Conservation (phyloP, 2,113 vertebrate species). For the Dasyornis broadbenti region DNA sequence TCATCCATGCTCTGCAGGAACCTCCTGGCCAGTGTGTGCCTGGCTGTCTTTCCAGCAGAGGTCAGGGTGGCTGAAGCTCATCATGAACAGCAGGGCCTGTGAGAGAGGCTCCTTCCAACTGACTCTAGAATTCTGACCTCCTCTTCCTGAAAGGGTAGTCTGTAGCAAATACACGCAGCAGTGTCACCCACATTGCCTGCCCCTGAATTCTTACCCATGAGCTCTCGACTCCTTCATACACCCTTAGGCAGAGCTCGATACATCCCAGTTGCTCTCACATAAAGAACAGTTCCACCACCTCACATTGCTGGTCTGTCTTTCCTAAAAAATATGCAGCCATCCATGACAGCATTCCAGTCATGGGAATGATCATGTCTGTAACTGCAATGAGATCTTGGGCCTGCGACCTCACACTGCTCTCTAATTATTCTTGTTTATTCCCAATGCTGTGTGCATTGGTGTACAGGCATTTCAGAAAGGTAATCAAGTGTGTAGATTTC, state of each 20-base stretch:
- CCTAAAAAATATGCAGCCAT: neutral
- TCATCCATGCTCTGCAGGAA: neutral
- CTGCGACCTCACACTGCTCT: accelerated
- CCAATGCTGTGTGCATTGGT: accelerated
- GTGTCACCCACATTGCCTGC: accelerated
- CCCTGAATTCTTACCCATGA: neutral
- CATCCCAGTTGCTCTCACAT: neutral
- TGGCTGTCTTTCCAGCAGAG: neutral
- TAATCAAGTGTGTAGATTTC: neutral
- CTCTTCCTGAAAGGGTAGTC: neutral
- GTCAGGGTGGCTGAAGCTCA: neutral
- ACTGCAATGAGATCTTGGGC: neutral
- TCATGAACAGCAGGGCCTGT: neutral
- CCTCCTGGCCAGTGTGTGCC: neutral
- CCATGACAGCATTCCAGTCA: neutral
- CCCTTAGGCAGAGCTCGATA: accelerated
- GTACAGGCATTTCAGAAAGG: neutral
- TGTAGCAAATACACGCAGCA: neutral
- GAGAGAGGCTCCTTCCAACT: neutral
- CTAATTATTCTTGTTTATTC: neutral
- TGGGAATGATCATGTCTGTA: neutral
- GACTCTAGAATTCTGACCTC: neutral
- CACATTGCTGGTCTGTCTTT: neutral
- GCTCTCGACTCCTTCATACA: neutral
- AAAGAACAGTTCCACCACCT: neutral